Base-by-base conservation (phyloP, 2,113 vertebrate species). In the Dascyllus trimaculatus region DNA sequence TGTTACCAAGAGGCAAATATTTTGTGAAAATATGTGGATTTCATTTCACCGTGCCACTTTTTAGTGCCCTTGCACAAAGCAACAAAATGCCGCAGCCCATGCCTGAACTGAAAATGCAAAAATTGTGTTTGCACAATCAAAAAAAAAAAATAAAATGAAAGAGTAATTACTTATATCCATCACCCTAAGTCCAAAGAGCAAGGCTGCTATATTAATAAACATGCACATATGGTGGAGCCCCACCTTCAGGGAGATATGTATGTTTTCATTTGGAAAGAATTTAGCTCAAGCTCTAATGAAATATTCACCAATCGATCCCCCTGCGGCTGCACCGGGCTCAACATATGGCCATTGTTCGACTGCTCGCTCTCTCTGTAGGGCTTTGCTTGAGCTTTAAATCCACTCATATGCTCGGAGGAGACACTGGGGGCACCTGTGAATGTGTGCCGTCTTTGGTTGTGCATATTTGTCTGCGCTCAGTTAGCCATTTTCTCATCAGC, bases 301-400 rank as follows among this genome's bases (percentile, higher is more conserved):
- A 91, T 89, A 90, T 91, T 91, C 84, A 91, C 80, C 78, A 61
- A 84, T 89, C 26, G 60, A 77, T 83, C 75, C 86, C 81, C 83
- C 81, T 5, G 56, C 62, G 80, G 79, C 86, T 87, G 72, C 75
- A 80, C 84, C 78, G 76, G 79, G 82, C 84, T 67, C 75, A 4
- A 80, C 90, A 92, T 92, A 93, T 93, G 93, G 88, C 85, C 90
- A 89, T 90, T 92, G 92, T 92, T 89, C 56, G 60, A 49, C 74
- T 82, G 62, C 58, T 75, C 54, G 58, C 71, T 86, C 67, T 22
- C 18, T 53, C 67, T 71, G 56, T 21, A 58, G 49, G 10, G 71
- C 78, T 57, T 45, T 18, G 49, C 56, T 85, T 45, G 26, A 80
- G 75, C 65, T 82, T 51, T 75, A 75, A 69, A 83, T 62, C 67